A percentile compares a stretch with the other conserved stretches of the same genome.
Evolutionary conservation across 2,797 vertebrate genomes (phyloP).

Genomic region (Eulemur rubriventer): DNA sequence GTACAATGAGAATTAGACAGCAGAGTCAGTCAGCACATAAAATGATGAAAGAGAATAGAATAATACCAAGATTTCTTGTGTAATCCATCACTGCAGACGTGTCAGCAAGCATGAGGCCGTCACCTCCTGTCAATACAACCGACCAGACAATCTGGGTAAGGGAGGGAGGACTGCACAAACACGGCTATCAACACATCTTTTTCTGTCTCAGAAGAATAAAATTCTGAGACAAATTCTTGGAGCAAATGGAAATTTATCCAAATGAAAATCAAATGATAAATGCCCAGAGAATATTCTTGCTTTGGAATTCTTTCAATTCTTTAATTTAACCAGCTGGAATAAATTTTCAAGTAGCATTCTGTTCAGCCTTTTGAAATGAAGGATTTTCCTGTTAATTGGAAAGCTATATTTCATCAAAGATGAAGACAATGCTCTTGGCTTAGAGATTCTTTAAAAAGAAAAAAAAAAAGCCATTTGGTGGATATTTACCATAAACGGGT

Average conservation of each 20-base stretch:
- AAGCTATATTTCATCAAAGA: constrained; percentile 71
- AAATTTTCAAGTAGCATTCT: constrained; percentile 79
- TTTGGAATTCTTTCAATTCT: constrained; percentile 73
- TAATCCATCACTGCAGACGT: constrained; percentile 47
- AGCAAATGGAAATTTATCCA: constrained; percentile 71
- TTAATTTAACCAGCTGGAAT: constrained; percentile 77
- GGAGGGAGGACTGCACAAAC: not conserved
- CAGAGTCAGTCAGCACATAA: not conserved
- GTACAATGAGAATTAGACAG: constrained; percentile 36
- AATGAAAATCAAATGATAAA: constrained; percentile 76
- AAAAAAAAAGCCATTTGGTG: not conserved
- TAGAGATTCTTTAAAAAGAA: constrained; percentile 2
- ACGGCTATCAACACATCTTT: constrained; percentile 62
- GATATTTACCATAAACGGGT: constrained; percentile 31
- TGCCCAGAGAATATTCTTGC: constrained; percentile 65
- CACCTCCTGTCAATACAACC: not conserved
- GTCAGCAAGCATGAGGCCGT: constrained; percentile 42
- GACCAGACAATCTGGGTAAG: not conserved
- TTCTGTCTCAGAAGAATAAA: constrained; percentile 64
- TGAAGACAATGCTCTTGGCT: constrained; percentile 62
- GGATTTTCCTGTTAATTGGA: constrained; percentile 70
- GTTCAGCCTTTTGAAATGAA: constrained; percentile 72
- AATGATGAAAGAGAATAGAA: constrained; percentile 36
- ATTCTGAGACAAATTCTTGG: constrained; percentile 63
- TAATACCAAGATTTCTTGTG: not conserved